A percentile compares a stretch with the other conserved stretches of the same genome.
Evolutionary conservation across 2,113 vertebrate genomes (phyloP).

Genomic region (Leptocoma aspasia): DNA sequence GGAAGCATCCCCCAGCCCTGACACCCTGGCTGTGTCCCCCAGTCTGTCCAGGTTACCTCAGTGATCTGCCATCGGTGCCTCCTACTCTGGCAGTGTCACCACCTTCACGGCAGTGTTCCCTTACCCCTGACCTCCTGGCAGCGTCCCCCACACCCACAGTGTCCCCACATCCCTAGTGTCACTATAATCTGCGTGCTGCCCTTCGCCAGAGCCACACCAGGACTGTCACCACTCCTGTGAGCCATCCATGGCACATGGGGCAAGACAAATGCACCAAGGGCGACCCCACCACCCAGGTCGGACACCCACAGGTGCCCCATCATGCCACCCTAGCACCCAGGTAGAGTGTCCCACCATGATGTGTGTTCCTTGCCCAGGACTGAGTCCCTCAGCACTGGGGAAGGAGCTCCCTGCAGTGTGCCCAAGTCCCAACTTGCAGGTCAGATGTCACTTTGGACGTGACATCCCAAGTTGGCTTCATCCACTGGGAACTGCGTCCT

Average conservation of each 20-base stretch:
- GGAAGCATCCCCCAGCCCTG: neutral
- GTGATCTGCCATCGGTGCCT: neutral
- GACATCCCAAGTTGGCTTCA: neutral
- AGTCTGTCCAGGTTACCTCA: neutral
- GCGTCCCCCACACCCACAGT: neutral
- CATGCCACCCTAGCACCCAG: neutral
- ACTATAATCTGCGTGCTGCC: neutral
- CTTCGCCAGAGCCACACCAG: neutral
- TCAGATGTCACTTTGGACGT: neutral
- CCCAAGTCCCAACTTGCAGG: neutral
- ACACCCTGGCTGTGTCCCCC: neutral
- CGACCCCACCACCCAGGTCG: neutral
- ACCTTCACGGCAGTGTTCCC: accelerated
- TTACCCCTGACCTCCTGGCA: neutral
- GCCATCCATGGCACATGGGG: accelerated
- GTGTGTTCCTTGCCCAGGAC: neutral
- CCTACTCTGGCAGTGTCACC: neutral
- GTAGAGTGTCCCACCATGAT: neutral
- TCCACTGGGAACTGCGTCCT: accelerated
- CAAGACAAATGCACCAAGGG: neutral
- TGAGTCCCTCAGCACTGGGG: neutral
- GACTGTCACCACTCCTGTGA: neutral
- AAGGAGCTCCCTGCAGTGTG: neutral
- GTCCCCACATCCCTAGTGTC: neutral
- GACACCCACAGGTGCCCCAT: neutral